Evolutionary conservation across 2,113 vertebrate genomes (phyloP).

Genomic region (Seriola dumerili): DNA sequence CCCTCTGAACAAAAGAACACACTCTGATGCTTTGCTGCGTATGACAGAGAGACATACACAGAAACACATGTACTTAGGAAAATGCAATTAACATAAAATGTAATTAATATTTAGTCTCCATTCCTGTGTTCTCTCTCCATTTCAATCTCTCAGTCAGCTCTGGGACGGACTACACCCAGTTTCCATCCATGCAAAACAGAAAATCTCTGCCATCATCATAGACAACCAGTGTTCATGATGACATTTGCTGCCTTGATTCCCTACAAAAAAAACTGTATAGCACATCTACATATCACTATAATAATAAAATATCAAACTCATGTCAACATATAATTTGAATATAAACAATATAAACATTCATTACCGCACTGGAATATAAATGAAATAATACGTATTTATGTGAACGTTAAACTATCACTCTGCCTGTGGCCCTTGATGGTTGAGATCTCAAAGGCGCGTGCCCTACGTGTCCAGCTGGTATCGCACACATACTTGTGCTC

Average conservation of each 20-base stretch:
- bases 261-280: no score
- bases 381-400: neutral
- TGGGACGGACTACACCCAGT: neutral
- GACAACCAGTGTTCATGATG: neutral
- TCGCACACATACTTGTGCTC: constrained; percentile 29
- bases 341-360: neutral
- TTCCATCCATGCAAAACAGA: neutral
- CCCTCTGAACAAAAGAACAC: neutral
- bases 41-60: neutral
- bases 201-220: neutral
- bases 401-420: neutral
- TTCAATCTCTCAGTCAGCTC: neutral
- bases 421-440: neutral
- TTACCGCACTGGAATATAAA: neutral
- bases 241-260: neutral
- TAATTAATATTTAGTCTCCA: constrained; percentile 9
- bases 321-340: neutral
- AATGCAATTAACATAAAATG: neutral
- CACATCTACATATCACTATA: no score
- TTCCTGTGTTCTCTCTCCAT: neutral
- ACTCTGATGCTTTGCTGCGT: neutral
- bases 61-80: neutral
- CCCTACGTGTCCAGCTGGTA: constrained; percentile 43
- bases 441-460: constrained; percentile 13
- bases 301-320: neutral